Percentiles rank a stretch among this genome's conserved stretches.
These are phyloP conservation scores for Chymomyza amoena DNA, from an alignment of 2,888 invertebrate species.

Conservation along the genomic window DNA sequence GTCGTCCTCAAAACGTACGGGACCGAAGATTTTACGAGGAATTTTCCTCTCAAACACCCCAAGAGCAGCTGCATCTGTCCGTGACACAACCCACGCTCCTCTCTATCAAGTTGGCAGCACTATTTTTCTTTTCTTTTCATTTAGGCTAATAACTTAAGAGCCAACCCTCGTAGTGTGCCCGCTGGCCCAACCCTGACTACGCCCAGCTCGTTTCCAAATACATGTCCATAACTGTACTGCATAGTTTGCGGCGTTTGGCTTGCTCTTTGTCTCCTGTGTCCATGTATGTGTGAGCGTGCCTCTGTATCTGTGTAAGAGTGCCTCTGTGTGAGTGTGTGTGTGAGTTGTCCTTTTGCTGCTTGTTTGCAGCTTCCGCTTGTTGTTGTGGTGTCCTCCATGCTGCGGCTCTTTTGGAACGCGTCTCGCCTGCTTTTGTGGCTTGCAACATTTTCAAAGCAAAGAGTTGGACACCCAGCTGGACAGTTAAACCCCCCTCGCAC, in stretches of 20 bases:
- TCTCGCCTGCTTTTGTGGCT: conserved; percentile 11
- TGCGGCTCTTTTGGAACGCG: neutral
- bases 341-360: conserved; percentile 5
- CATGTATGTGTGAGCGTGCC: neutral
- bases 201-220: conserved; percentile 20
- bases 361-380: conserved; percentile 49
- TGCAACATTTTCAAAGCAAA: neutral
- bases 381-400: conserved; percentile 41
- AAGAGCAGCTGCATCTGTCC: no score
- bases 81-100: no score
- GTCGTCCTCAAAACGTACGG: no score
- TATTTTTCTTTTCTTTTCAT: no score
- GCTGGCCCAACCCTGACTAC: neutral
- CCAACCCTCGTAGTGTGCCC: neutral
- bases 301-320: neutral
- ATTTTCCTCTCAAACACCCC: no score
- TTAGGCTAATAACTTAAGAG: no score
- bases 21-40: no score
- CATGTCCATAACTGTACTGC: conserved; percentile 58
- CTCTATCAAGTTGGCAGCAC: no score
- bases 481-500: neutral
- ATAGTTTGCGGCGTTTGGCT: conserved; percentile 39
- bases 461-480: neutral
- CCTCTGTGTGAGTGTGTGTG: neutral
- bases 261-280: neutral